These are phyloP conservation scores for Dorcus parallelipipedus DNA, from an alignment of 2,888 invertebrate genomes.

Conservation along the genomic window DNA sequence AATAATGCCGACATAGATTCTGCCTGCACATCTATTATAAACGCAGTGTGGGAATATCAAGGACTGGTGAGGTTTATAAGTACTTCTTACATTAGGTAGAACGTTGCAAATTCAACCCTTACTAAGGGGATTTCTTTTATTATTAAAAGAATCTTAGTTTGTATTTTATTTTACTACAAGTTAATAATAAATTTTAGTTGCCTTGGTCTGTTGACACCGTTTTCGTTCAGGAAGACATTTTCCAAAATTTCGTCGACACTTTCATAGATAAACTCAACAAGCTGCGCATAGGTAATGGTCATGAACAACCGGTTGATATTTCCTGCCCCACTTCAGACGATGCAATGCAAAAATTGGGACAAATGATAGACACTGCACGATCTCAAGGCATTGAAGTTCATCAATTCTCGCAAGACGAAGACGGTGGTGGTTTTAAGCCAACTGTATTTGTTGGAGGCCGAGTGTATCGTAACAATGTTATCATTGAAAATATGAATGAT, in stretches of 20 bases:
- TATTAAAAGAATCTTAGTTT: too few relatives aligned
- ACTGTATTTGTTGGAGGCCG: conserved; percentile 37
- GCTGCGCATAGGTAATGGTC: conserved; percentile 40
- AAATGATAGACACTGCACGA: conserved; percentile 30
- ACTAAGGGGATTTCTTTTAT: too few relatives aligned
- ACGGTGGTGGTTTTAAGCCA: conserved; percentile 32
- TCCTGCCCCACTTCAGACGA: conserved; percentile 43
- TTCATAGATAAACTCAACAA: conserved; percentile 44
- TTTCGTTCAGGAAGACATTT: conserved; percentile 55
- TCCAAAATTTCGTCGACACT: conserved; percentile 47
- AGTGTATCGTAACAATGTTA: conserved; percentile 33
- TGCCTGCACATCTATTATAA: conserved; percentile 52
- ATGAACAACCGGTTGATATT: conserved; percentile 51
- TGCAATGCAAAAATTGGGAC: conserved; percentile 32
- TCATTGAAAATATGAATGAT: conserved; percentile 31
- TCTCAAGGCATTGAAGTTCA: conserved; percentile 35
- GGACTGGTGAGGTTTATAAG: conserved; percentile 47
- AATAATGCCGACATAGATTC: conserved; percentile 57
- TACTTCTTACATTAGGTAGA: background rate
- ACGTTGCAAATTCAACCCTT: too few relatives aligned
- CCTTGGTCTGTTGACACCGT: conserved; percentile 53
- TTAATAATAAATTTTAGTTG: conserved; percentile 24
- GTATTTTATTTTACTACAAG: background rate
- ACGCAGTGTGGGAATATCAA: conserved; percentile 54
- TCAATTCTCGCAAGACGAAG: conserved; percentile 22